These are phyloP conservation scores for Crematogaster levior DNA, from an alignment of 2,888 invertebrate species.

Conservation along the genomic window DNA sequence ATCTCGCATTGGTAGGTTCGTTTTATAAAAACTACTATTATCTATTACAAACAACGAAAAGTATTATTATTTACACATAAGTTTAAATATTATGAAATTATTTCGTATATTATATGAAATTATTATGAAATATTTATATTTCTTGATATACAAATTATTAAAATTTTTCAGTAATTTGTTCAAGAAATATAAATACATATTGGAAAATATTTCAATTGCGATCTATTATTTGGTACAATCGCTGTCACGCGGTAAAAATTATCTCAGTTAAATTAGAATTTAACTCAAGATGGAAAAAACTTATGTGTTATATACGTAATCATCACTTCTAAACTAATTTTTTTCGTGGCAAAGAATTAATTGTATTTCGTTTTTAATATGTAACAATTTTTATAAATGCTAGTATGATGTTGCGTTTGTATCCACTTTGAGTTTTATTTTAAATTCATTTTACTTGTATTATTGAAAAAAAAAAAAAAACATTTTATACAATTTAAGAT, in stretches of 20 bases:
- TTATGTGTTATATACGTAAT: constrained; percentile 27
- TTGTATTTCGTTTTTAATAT: constrained; percentile 42
- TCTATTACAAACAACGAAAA: constrained; percentile 3
- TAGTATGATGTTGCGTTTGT: constrained; percentile 46
- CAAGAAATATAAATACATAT: constrained; percentile 41
- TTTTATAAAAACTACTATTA: constrained; percentile 15
- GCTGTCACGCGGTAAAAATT: constrained; percentile 51
- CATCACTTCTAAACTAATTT: constrained; percentile 44
- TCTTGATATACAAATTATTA: constrained; percentile 68
- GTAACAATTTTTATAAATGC: constrained; percentile 61
- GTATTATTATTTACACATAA: constrained; percentile 28
- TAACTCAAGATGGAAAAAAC: constrained; percentile 19
- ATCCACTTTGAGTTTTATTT: constrained; percentile 2
- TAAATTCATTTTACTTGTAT: background rate
- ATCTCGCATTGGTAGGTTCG: constrained; percentile 41
- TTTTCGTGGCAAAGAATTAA: constrained; percentile 38
- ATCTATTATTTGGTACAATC: constrained; percentile 63
- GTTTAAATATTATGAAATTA: constrained; percentile 33
- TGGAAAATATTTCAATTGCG: constrained; percentile 28
- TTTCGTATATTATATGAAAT: constrained; percentile 60
- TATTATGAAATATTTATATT: constrained; percentile 64
- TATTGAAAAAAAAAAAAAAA: constrained; percentile 9
- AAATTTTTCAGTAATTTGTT: constrained; percentile 61
- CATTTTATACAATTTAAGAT: constrained; percentile 11
- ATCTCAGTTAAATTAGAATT: constrained; percentile 45